Percentiles rank a stretch among this genome's conserved stretches.
These are phyloP conservation scores for Allacma fusca DNA, from an alignment of 2,888 invertebrate genomes.

Conservation along the genomic window DNA sequence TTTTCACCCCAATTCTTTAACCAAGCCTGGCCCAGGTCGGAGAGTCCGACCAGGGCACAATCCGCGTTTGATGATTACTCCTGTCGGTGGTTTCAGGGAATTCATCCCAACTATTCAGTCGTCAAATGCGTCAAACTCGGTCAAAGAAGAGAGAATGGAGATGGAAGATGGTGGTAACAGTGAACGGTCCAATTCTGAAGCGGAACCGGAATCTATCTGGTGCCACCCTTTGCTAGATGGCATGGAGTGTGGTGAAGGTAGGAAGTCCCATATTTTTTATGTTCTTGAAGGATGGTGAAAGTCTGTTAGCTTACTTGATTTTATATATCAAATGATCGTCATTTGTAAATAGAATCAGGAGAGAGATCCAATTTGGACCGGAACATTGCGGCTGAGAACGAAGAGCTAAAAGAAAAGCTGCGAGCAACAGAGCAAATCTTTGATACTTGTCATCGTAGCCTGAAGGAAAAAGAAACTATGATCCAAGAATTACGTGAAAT, in stretches of 20 bases:
- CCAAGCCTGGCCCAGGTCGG: conserved; percentile 5
- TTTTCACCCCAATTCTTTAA: conserved; percentile 1
- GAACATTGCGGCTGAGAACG: conserved; percentile 2
- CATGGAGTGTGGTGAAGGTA: not conserved
- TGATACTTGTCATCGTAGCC: conserved; percentile 8
- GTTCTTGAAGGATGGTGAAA: too few species aligned
- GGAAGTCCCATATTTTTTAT: not conserved
- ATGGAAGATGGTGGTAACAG: not conserved
- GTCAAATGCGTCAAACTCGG: not conserved
- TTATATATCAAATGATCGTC: not conserved
- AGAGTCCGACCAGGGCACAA: conserved; percentile 1
- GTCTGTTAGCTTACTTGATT: too few species aligned
- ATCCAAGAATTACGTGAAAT: not conserved
- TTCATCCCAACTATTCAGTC: not conserved
- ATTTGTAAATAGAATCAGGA: not conserved
- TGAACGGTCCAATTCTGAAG: not conserved
- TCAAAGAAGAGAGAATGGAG: not conserved
- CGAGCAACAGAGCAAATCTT: conserved; percentile 12
- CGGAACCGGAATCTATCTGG: conserved; percentile 7
- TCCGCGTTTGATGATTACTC: not conserved
- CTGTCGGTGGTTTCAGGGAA: not conserved
- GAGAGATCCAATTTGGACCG: not conserved
- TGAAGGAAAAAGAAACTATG: conserved; percentile 10
- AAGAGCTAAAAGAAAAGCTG: conserved; percentile 5
- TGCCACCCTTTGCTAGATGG: conserved; percentile 4